Evolutionary conservation across 2,113 vertebrate genomes (phyloP).

Genomic region (Pelusios castaneus): DNA sequence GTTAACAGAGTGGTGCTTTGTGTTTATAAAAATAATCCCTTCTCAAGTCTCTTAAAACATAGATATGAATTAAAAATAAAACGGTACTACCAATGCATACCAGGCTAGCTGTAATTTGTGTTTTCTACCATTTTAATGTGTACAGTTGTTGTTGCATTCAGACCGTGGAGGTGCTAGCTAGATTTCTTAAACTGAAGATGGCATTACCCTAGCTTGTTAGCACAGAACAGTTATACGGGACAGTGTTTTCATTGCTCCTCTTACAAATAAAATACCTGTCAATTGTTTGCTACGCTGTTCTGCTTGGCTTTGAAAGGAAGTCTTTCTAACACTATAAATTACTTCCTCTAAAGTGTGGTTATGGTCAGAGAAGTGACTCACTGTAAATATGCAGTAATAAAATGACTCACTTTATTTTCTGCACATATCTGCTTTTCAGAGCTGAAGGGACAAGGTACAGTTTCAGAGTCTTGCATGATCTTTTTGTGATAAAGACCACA

Average conservation of each 20-base stretch:
- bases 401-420: background rate
- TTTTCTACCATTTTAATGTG: background rate
- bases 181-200: background rate
- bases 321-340: background rate
- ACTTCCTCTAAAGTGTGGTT: background rate
- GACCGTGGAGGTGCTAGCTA: background rate
- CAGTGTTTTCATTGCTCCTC: background rate
- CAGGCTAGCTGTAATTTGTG: background rate
- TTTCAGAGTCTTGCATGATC: conserved; percentile 1
- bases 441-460: conserved; percentile 30
- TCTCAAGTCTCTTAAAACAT: background rate
- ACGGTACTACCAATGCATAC: background rate
- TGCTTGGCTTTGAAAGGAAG: background rate
- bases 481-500: background rate
- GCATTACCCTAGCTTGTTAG: background rate
- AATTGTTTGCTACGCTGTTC: background rate
- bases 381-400: background rate
- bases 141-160: background rate
- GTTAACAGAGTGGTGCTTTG: background rate
- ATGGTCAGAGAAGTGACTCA: conserved; percentile 10
- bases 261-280: background rate
- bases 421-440: conserved; percentile 2
- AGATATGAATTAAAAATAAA: background rate
- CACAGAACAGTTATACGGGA: background rate
- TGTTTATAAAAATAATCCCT: background rate